These are phyloP conservation scores for Chionomys nivalis DNA, from an alignment of 2,113 vertebrate species.

Conservation along the genomic window DNA sequence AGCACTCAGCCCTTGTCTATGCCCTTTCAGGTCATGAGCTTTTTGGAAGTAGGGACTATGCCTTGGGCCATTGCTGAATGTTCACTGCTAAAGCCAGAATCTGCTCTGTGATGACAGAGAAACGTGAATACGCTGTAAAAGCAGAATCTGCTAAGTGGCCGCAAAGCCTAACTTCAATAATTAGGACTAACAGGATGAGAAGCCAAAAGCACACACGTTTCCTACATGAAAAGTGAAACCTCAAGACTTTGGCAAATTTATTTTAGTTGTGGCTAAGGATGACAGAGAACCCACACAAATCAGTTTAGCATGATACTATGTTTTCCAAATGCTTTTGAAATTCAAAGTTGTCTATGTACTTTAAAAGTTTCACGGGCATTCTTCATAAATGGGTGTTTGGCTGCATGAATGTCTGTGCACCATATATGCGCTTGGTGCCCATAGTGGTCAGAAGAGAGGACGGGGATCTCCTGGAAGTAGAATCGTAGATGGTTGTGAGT, in stretches of 20 bases:
- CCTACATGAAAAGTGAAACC: background rate
- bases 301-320: background rate
- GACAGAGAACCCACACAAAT: background rate
- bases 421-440: background rate
- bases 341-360: background rate
- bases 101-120: background rate
- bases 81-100: background rate
- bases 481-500: background rate
- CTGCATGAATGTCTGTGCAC: too few relatives aligned
- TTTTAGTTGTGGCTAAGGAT: background rate
- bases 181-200: background rate
- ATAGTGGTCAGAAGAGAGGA: background rate
- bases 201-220: background rate
- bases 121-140: background rate
- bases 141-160: background rate
- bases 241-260: conserved; percentile 24
- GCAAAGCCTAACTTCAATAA: background rate
- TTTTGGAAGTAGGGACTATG: background rate
- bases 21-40: background rate
- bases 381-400: background rate
- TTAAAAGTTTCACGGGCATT: background rate
- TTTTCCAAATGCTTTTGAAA: conserved; percentile 7
- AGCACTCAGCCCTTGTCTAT: background rate
- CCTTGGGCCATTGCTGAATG: background rate
- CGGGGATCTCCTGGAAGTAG: background rate